Conservation (phyloP, 2,113 vertebrate genomes). For the Tachycineta bicolor region DNA sequence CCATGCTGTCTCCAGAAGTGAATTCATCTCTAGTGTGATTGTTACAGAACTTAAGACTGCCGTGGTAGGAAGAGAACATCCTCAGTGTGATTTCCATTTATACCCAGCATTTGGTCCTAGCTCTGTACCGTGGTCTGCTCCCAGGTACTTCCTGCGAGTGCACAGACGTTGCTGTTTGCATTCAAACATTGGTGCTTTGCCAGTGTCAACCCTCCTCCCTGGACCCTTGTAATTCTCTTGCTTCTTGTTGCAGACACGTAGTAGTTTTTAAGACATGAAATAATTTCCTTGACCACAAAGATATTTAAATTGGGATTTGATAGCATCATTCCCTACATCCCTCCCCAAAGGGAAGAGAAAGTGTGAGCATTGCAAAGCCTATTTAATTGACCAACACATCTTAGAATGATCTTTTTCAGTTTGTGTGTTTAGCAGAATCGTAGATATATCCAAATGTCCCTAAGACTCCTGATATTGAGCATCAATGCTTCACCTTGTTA, state of each 20-base stretch:
- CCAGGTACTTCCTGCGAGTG: not conserved
- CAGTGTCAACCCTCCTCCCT: not conserved
- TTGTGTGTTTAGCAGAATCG: not conserved
- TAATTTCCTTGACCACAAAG: not conserved
- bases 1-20: not conserved
- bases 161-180: fast-evolving
- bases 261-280: not conserved
- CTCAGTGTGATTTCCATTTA: not conserved
- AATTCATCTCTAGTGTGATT: not conserved
- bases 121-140: not conserved
- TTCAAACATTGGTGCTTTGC: not conserved
- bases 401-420: not conserved
- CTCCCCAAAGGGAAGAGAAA: not conserved
- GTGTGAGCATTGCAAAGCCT: not conserved
- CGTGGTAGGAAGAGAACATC: not conserved
- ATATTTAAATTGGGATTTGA: not conserved
- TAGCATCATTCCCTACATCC: not conserved
- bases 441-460: not conserved
- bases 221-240: not conserved
- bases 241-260: not conserved
- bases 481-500: not conserved
- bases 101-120: not conserved
- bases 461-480: not conserved
- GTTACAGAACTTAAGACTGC: not conserved
- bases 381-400: not conserved